Conservation (phyloP, 2,888 invertebrate species). For the Drosophila histrio region DNA sequence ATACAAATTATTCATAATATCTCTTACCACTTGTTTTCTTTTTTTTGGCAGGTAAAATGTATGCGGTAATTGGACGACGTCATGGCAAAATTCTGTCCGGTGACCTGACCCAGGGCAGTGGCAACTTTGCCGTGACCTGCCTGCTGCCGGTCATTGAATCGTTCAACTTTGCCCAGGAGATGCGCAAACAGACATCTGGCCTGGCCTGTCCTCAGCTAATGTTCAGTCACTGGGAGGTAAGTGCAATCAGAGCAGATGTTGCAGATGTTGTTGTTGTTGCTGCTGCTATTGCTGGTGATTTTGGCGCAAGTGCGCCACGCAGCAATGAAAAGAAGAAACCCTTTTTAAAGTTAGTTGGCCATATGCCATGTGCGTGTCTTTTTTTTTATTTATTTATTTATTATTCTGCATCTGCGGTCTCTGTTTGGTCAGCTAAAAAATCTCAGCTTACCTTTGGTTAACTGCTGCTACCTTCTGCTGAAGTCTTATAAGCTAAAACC, state of each 20-base stretch:
- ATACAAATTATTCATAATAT: too few species aligned
- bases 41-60: constrained; percentile 90
- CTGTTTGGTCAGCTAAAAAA: constrained; percentile 71
- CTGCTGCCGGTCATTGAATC: constrained; percentile 98
- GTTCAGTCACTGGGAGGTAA: constrained; percentile 99
- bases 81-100: constrained; percentile 95
- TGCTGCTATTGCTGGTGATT: constrained; percentile 33
- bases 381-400: constrained; percentile 5
- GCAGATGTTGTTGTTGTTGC: constrained; percentile 27
- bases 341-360: constrained; percentile 15
- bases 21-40: not conserved
- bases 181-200: constrained; percentile 97
- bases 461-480: constrained; percentile 59
- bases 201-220: constrained; percentile 97
- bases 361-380: constrained; percentile 55
- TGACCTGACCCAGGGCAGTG: constrained; percentile 95
- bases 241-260: constrained; percentile 65
- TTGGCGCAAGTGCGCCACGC: constrained; percentile 69
- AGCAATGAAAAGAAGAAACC: constrained; percentile 16
- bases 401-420: constrained; percentile 51
- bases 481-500: constrained; percentile 77
- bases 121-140: constrained; percentile 94
- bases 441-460: constrained; percentile 75
- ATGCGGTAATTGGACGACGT: constrained; percentile 94
- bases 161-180: constrained; percentile 96